phyloP scores from a whole-genome alignment of 2,113 vertebrate species.

The Rhabdomys dilectus region DNA sequence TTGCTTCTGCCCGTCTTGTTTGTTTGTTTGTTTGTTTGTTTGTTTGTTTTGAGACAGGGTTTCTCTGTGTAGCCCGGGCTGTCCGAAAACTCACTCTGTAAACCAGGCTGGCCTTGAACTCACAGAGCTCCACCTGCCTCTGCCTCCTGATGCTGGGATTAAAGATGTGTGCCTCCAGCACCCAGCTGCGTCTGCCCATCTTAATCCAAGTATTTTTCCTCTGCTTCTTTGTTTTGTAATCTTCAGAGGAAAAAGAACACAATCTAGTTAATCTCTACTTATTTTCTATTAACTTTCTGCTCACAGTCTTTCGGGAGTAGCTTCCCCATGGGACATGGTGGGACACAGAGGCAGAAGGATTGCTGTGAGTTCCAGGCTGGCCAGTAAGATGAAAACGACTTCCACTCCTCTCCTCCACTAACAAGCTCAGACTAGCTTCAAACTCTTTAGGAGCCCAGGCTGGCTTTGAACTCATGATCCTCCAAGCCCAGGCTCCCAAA shows the following conservation, averaged over 20 bases:
- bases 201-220: constrained; percentile 15
- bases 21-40: too few species aligned
- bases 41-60: not conserved
- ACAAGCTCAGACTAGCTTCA: not conserved
- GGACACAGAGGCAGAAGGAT: not conserved
- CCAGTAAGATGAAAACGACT: not conserved
- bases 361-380: not conserved
- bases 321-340: not conserved
- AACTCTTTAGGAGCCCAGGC: not conserved
- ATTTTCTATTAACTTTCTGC: constrained; percentile 23
- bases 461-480: not conserved
- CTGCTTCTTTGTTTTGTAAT: constrained; percentile 22
- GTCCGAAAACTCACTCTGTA: not conserved
- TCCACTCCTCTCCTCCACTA: not conserved
- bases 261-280: not conserved
- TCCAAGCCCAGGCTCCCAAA: not conserved
- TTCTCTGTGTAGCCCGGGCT: not conserved
- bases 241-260: not conserved
- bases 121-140: not conserved
- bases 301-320: not conserved
- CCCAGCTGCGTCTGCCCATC: constrained; percentile 24
- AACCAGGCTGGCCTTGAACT: not conserved
- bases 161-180: not conserved
- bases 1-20: constrained; percentile 31
- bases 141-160: not conserved